These are phyloP conservation scores for Zaprionus inermis DNA, from an alignment of 1,140 invertebrate genomes.

Conservation along the genomic window DNA sequence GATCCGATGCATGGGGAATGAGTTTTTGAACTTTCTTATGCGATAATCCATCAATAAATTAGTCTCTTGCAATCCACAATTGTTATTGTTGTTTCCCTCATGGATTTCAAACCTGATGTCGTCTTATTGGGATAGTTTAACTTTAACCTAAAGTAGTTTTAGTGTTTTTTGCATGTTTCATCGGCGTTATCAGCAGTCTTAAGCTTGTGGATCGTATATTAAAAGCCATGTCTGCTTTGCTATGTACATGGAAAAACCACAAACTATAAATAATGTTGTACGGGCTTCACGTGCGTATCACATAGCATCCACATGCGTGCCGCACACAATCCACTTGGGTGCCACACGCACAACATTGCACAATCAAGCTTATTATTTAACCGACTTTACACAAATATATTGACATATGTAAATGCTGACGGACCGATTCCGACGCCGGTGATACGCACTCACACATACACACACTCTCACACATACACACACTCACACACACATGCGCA, in stretches of 20 bases:
- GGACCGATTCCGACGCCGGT: slow-evolving; percentile 19
- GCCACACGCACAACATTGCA: slow-evolving; percentile 17
- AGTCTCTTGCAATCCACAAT: not conserved
- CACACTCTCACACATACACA: not conserved
- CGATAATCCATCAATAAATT: slow-evolving; percentile 2
- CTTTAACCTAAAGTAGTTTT: not conserved
- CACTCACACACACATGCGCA: slow-evolving; percentile 2
- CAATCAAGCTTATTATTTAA: slow-evolving; percentile 21
- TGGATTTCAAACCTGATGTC: not conserved
- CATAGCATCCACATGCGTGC: not conserved
- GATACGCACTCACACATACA: not conserved
- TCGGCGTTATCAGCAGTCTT: not conserved
- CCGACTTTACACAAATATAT: slow-evolving; percentile 13
- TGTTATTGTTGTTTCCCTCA: too few species aligned
- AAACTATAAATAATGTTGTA: not conserved
- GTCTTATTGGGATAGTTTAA: not conserved
- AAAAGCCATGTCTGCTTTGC: too few species aligned
- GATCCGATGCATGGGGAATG: too few species aligned
- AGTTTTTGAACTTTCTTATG: too few species aligned
- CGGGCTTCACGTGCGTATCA: slow-evolving; percentile 1
- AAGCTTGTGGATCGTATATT: not conserved
- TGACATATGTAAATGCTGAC: slow-evolving; percentile 10
- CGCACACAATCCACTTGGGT: slow-evolving; percentile 15
- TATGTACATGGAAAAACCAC: not conserved
- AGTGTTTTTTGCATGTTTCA: not conserved